These are phyloP conservation scores for Abrostola tripartita DNA, from an alignment of 2,888 invertebrate species.

Conservation along the genomic window DNA sequence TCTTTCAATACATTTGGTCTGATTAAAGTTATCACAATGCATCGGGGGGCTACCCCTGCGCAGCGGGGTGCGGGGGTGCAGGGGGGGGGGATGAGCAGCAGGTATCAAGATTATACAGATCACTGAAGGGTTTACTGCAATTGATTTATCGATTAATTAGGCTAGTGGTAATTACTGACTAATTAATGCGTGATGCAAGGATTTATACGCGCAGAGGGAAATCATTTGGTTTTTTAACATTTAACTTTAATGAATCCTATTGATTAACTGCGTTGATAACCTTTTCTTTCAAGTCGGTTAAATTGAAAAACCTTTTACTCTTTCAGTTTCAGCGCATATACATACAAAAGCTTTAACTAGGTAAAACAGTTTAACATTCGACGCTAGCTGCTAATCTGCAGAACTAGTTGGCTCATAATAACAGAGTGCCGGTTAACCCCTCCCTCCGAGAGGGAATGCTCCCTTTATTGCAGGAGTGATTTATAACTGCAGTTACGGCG, in stretches of 20 bases:
- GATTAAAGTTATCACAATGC: slow-evolving; percentile 57
- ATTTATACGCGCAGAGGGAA: too few species aligned
- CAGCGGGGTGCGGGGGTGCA: neutral
- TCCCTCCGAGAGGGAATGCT: slow-evolving; percentile 14
- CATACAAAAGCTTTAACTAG: too few species aligned
- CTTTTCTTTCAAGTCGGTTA: too few species aligned
- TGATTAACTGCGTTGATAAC: too few species aligned
- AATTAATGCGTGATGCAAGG: too few species aligned
- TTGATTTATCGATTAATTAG: slow-evolving; percentile 44
- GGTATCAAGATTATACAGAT: slow-evolving; percentile 56
- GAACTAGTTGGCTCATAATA: neutral
- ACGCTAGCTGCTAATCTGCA: neutral
- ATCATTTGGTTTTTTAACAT: too few species aligned
- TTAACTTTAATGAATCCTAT: too few species aligned
- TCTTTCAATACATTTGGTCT: slow-evolving; percentile 57
- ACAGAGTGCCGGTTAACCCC: slow-evolving; percentile 8
- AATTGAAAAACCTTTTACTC: too few species aligned
- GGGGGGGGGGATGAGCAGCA: slow-evolving; percentile 26
- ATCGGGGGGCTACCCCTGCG: slow-evolving; percentile 8
- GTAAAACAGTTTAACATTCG: too few species aligned
- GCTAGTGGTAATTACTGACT: slow-evolving; percentile 6
- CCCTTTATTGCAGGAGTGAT: slow-evolving; percentile 47
- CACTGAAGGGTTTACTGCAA: slow-evolving; percentile 16
- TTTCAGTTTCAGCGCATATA: too few species aligned
- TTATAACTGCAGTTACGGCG: slow-evolving; percentile 46